Conservation (phyloP, 2,113 vertebrate species). For the Copsychus sechellarum region DNA sequence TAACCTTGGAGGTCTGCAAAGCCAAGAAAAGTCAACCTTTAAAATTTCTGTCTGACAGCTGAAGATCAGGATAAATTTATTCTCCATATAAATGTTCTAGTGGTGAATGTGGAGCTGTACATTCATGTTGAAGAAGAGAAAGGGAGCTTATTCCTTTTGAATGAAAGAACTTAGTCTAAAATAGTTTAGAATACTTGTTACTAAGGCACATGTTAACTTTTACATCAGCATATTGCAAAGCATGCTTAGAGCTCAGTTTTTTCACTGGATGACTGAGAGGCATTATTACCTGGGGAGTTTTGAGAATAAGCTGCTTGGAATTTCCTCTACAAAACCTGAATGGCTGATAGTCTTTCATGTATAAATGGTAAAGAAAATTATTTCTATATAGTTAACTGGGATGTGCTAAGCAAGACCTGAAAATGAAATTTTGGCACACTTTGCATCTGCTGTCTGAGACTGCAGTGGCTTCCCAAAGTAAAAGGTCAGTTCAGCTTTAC, state of each 20-base stretch:
- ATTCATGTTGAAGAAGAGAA: background rate
- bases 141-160: background rate
- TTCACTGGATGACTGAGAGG: background rate
- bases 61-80: background rate
- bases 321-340: background rate
- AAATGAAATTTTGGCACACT: background rate
- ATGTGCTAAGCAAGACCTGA: background rate
- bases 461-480: background rate
- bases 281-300: background rate
- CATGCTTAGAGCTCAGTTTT: background rate
- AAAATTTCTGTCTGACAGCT: background rate
- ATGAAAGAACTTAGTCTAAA: background rate
- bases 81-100: background rate
- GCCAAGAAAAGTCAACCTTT: background rate
- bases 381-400: background rate
- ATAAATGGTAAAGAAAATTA: background rate
- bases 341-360: background rate
- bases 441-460: background rate
- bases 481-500: background rate
- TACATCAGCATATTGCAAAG: background rate
- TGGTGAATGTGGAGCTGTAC: background rate
- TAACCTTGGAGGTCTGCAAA: background rate
- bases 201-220: background rate
- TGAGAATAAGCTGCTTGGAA: background rate
- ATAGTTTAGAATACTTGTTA: background rate